Base-by-base conservation (phyloP, 2,113 vertebrate species). In the Syngnathoides biaculeatus region DNA sequence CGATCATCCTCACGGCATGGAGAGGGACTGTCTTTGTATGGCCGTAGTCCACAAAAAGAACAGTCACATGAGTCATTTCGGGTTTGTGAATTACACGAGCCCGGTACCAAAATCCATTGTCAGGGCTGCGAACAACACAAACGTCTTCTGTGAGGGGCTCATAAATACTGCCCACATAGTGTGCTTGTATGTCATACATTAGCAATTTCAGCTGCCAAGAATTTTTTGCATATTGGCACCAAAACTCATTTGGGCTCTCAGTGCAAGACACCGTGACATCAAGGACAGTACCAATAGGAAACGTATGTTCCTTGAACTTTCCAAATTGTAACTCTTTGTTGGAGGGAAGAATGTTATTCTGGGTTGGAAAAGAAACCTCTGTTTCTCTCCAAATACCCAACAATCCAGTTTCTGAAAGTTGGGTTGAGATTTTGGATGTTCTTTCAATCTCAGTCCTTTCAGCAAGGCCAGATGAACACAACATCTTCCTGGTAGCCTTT, bases 41-140 rank as follows among this genome's bases (percentile, higher is more conserved):
- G 22, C 97, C 97, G 56, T 94, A 97, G 83, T 99, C 97, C 45
- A 98, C 86, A 73, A 95, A 95, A 1, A 92, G 11, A 0, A 98
- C 94, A 59, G 93, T 89, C 15, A 94, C 91, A 13, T 90, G 75
- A 35, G 89, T 79, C 0, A 84, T 75, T 73, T 87, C 64, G 27
- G 79, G 79, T 48, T 84, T 91, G 12, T 81, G 68, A 77, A 92
- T 72, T n/a, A 95, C 87, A 64, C 96, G 82, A 67, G 93, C 95
- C 83, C 97, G 93, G 87, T 94, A 96, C 97, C 97, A 99, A 63
- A 90, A 86, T 43, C 85, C 72, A 68, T 88, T 93, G 27, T 86
- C 82, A 0, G 92, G 89, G 66, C 94, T 92, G 79, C 88, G 91
- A 47, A 94, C 95, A 75, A 98, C 84, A 78, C 97, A 99, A 3